Base-by-base conservation (phyloP, 2,888 invertebrate genomes). In the Caenorhabditis sulstoni region DNA sequence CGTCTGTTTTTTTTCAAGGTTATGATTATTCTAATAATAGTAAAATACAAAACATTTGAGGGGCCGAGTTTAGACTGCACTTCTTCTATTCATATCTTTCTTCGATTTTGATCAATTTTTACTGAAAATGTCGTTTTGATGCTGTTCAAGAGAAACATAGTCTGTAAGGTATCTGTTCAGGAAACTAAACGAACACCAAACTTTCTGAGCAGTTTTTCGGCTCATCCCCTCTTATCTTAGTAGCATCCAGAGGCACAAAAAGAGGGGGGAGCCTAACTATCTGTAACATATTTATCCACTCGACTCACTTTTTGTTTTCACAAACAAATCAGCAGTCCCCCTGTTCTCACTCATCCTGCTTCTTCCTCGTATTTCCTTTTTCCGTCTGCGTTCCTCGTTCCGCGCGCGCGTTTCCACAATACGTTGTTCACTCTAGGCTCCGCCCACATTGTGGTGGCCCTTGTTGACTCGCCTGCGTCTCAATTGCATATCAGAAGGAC, bases 311-410 rank as follows among this genome's bases (percentile, higher is more conserved):
- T 23, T 64, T 41, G 39, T 53, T 52, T 64, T 44, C 64, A 41
- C 52, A 64, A 64, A 64, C 64, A 64, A 64, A 52, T 23, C 64
- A 5, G 8, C 44, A 7, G 29, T 20, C n/a, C n/a, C n/a, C n/a
- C n/a, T 39, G 20, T 22, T 50, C 18, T 16, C 35, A 35, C 37
- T 61, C 49, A 23, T 29, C 47, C 49, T 49, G 29, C 35, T 49
- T 29, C 47, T 22, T 41, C 20, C 22, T 53, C 41, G 29, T 44
- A 23, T 47, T 52, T 50, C 37, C 44, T 44, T 44, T 39, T 58
- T 58, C 14, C 22, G 20, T 58, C 22, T 41, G 22, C n/a, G 41
- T 16, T 1, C 14, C 37, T 16, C 14, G 55, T 16, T 29, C 29
- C 3, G 7, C 29, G 29, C 44, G 29, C 61, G 23, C 29, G 22